A percentile compares a stretch with the other conserved stretches of the same genome.
phyloP scores from a whole-genome alignment of 2,888 invertebrate genomes.

The Pherbina coryleti region DNA sequence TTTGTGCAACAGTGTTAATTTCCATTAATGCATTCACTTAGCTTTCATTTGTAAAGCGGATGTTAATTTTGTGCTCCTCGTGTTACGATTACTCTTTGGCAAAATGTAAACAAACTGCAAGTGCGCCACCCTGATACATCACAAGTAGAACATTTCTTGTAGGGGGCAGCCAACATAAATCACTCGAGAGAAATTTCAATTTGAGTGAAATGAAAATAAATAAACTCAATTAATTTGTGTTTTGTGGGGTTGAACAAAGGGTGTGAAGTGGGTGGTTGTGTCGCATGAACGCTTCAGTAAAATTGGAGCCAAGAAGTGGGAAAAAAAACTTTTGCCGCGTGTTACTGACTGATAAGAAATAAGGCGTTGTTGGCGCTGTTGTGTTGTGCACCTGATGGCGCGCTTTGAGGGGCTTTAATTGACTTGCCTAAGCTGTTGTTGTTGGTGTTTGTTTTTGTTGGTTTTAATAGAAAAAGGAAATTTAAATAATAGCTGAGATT shows the following conservation, averaged over 20 bases:
- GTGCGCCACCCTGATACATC: no score
- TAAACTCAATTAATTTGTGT: no score
- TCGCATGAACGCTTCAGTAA: no score
- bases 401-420: neutral
- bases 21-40: slow-evolving; percentile 13
- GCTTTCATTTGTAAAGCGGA: neutral
- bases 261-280: neutral
- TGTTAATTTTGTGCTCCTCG: neutral
- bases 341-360: slow-evolving; percentile 2
- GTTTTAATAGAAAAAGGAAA: neutral
- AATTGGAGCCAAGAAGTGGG: no score
- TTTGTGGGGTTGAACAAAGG: no score
- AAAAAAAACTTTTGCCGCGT: neutral
- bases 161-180: no score
- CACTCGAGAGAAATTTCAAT: no score
- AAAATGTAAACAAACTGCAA: no score
- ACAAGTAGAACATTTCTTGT: no score
- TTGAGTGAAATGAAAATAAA: no score
- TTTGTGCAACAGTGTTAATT: neutral
- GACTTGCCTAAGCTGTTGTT: neutral
- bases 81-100: no score
- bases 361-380: neutral
- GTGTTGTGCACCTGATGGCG: neutral
- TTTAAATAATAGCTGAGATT: neutral
- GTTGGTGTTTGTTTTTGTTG: no score